Evolutionary conservation across 2,113 vertebrate species (phyloP), one percentile per base, ranked within the genome.

Genomic region (Spea multiplicata): DNA sequence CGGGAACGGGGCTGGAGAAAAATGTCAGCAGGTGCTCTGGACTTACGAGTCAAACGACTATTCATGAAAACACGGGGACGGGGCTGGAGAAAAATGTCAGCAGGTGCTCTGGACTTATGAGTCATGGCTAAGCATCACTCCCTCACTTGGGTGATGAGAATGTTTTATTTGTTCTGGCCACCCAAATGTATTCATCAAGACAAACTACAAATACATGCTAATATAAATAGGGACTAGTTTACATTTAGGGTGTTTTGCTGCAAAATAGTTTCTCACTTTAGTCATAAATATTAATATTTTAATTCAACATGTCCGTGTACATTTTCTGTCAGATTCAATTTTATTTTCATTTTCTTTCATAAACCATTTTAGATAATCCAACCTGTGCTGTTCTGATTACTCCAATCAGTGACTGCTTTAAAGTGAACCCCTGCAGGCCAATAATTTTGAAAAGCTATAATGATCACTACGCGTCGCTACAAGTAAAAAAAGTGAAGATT

Each of bases 271-370:
- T 61, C 10, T 17, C 49, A 44, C 70, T 57, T 0, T 73, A 70
- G 48, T 84, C 83, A 87, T 88, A 87, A 86, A 89, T 88, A 88
- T 90, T 88, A 88, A 88, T 88, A 84, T 82, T 85, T 85, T 84
- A 80, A 70, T 83, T 78, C 86, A 86, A 84, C 85, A 85, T 87
- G 86, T 84, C 84, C 85, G 83, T 84, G 85, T 86, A 85, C 86
- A 87, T 87, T 30, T 87, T 90, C 86, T 87, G 87, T 86, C 87
- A 87, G 85, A 89, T 88, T 86, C 85, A 86, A 84, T 90, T 87
- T 89, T 86, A 86, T 87, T 88, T 89, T 85, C 84, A 87, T 87
- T 89, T 87, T 82, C 83, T 82, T 88, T 86, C 85, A 84, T 87
- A 86, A 89, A 83, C 86, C 85, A 87, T 81, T 84, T 55, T 76